These are phyloP conservation scores for Callocephalon fimbriatum DNA, from an alignment of 2,113 vertebrate genomes.

Conservation along the genomic window DNA sequence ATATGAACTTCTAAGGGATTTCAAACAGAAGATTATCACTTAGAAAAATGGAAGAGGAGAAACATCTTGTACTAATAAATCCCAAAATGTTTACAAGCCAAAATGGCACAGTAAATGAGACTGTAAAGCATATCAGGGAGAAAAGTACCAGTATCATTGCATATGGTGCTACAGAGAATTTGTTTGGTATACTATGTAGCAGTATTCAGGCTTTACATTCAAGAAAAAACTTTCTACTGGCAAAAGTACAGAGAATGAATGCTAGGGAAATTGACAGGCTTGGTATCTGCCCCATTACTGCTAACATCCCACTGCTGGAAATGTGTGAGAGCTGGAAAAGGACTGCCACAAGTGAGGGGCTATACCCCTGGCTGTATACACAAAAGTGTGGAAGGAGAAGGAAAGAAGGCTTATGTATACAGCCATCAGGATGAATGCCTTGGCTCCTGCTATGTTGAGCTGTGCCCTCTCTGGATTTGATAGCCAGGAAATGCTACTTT, in stretches of 20 bases:
- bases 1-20: not conserved
- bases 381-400: not conserved
- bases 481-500: not conserved
- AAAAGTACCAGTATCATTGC: not conserved
- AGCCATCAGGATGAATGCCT: not conserved
- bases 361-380: not conserved
- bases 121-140: not conserved
- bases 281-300: not conserved
- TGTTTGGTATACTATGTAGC: not conserved
- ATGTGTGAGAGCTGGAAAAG: not conserved
- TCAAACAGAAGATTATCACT: not conserved
- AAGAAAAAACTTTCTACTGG: not conserved
- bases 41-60: not conserved
- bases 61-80: not conserved
- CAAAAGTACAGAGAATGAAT: not conserved
- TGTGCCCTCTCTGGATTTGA: not conserved
- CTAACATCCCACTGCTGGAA: not conserved
- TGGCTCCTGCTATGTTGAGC: not conserved
- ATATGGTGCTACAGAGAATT: not conserved
- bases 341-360: not conserved
- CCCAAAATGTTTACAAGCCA: not conserved
- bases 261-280: not conserved
- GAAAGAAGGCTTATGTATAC: not conserved
- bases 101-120: not conserved
- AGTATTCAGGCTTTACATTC: not conserved